phyloP scores from a whole-genome alignment of 92 coral and sea anemone species.

The Blastomussa wellsi region DNA sequence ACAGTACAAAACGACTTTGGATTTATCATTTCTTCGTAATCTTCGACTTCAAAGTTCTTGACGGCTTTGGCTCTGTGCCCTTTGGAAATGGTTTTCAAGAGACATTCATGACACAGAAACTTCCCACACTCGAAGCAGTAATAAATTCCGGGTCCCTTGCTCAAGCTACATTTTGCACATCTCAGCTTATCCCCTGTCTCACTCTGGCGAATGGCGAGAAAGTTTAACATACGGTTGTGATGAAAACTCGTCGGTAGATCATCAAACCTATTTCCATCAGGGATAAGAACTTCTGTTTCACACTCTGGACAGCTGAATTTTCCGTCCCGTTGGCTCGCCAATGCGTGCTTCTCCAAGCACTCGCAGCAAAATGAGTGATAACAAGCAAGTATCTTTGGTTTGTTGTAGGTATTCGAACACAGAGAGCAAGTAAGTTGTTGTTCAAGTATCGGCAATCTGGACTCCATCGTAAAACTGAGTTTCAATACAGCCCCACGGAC shows the following conservation, averaged over 20 bases:
- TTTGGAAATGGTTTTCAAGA: neutral
- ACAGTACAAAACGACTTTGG: neutral
- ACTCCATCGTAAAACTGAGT: conserved; percentile 1
- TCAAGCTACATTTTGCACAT: neutral
- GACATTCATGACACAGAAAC: conserved; percentile 28
- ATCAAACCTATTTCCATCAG: conserved; percentile 8
- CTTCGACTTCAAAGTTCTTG: conserved; percentile 8
- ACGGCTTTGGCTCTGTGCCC: neutral
- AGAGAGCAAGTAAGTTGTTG: neutral
- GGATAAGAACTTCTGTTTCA: neutral
- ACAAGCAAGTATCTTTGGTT: conserved; percentile 12
- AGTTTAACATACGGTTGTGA: neutral
- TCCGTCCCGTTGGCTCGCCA: neutral
- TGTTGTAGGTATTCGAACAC: neutral
- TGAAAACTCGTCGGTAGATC: conserved; percentile 3
- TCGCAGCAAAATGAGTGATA: conserved; percentile 39
- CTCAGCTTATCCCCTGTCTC: neutral
- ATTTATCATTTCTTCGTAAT: conserved; percentile 4
- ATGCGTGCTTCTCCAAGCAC: conserved; percentile 12
- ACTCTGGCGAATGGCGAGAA: conserved; percentile 1
- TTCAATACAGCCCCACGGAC: too few species aligned
- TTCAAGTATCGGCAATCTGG: neutral
- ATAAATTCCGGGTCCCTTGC: neutral
- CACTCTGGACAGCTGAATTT: conserved; percentile 17
- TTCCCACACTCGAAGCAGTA: conserved; percentile 36